A percentile compares a stretch with the other conserved stretches of the same genome.
phyloP scores from a whole-genome alignment of 37 sponge, comb jelly and placozoan species.

The Chondrosia reniformis region DNA sequence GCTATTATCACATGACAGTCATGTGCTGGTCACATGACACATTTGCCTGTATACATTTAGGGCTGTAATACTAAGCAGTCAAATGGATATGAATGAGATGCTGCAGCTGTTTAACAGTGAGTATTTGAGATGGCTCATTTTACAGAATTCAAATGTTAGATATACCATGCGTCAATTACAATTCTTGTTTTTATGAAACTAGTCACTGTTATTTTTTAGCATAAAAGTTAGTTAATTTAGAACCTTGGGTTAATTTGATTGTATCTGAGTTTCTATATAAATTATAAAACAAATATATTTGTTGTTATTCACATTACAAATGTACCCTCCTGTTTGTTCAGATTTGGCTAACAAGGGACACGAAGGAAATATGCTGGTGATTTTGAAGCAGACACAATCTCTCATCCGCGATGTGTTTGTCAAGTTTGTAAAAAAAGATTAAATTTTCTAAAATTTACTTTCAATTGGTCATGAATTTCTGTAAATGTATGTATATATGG shows the following conservation, averaged over 20 bases:
- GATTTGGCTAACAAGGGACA: constrained; percentile 10
- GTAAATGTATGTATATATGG: neutral
- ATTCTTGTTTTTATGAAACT: no score
- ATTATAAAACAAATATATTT: no score
- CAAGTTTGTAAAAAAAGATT: constrained; percentile 15
- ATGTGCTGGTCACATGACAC: neutral
- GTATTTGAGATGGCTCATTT: no score
- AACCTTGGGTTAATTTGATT: no score
- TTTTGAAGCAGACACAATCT: constrained; percentile 4
- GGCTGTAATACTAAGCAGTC: constrained; percentile 80
- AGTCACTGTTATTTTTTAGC: no score
- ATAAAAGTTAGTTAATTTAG: no score
- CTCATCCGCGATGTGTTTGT: neutral
- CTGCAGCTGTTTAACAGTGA: constrained; percentile 81
- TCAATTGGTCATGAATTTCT: neutral
- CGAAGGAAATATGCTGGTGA: neutral
- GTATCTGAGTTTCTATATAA: no score
- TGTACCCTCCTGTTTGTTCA: neutral
- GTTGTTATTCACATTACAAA: no score
- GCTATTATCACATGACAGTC: neutral
- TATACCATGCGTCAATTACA: no score
- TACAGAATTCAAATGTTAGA: no score
- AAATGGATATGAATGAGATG: constrained; percentile 88
- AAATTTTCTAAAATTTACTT: neutral
- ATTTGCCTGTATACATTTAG: constrained; percentile 10